phyloP scores from a whole-genome alignment of 2,797 vertebrate species.

The Psittacula derbiana region DNA sequence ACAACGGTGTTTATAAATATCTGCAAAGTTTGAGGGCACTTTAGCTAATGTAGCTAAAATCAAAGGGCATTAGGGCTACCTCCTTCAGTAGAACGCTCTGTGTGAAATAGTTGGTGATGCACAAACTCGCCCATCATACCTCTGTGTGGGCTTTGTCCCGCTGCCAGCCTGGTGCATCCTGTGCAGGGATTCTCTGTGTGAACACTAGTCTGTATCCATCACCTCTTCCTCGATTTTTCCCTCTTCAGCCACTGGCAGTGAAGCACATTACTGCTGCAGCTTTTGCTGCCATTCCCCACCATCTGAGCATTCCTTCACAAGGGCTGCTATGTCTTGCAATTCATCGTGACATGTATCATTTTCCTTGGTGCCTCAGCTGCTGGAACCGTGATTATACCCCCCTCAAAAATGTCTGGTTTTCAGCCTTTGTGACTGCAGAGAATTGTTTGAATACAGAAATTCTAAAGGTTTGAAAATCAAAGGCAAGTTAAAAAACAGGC shows the following conservation, averaged over 20 bases:
- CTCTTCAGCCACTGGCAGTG: background rate
- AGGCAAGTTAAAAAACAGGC: background rate
- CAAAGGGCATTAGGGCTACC: background rate
- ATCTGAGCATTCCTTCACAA: background rate
- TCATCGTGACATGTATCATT: background rate
- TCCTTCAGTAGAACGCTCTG: background rate
- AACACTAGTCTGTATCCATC: fast-evolving
- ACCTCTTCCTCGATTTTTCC: background rate
- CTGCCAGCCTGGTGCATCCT: background rate
- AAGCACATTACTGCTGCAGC: fast-evolving
- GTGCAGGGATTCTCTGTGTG: fast-evolving
- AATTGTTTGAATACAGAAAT: background rate
- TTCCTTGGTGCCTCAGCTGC: background rate
- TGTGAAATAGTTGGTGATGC: background rate
- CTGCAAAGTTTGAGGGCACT: background rate
- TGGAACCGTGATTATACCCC: background rate
- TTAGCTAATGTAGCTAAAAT: background rate
- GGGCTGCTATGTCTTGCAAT: background rate
- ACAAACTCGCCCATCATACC: fast-evolving
- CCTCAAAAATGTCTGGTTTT: background rate
- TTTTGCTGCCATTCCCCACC: background rate
- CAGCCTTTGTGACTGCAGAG: background rate
- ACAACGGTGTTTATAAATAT: background rate
- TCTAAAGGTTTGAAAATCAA: constrained; percentile 18
- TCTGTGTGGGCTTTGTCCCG: background rate